phyloP scores from a whole-genome alignment of 1,140 invertebrate species.

The Antheraea mylitta region DNA sequence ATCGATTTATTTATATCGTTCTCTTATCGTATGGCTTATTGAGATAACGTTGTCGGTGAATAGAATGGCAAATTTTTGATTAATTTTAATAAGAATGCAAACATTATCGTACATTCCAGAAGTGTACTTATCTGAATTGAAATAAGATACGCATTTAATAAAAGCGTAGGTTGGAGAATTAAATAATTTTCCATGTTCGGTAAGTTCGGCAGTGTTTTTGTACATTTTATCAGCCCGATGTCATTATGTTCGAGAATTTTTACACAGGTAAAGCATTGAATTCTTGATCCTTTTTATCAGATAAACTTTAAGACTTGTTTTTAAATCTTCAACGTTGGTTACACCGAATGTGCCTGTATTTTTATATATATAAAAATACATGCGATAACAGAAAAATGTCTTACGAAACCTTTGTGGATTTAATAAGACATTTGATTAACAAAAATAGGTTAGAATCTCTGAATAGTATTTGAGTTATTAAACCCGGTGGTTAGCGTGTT shows the following conservation, averaged over 20 bases:
- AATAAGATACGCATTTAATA: neutral
- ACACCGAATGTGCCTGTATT: too few relatives aligned
- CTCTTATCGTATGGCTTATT: neutral
- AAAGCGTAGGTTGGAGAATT: neutral
- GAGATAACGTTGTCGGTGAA: neutral
- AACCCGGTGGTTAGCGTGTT: too few relatives aligned
- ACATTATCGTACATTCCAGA: neutral
- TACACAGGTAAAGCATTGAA: neutral
- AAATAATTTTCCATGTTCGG: neutral
- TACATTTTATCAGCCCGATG: neutral
- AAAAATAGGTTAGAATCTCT: too few relatives aligned
- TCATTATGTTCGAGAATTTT: neutral
- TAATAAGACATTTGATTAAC: too few relatives aligned
- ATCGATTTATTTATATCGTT: slow-evolving; percentile 35
- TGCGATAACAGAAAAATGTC: too few relatives aligned
- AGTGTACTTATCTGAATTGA: neutral
- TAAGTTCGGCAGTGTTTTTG: neutral
- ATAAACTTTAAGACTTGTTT: too few relatives aligned
- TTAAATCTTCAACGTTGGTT: too few relatives aligned
- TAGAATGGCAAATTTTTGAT: neutral
- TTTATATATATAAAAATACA: too few relatives aligned
- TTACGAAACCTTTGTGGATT: too few relatives aligned
- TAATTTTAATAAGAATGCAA: neutral
- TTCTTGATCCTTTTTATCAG: neutral
- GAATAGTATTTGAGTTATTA: too few relatives aligned